A percentile compares a stretch with the other conserved stretches of the same genome.
These are phyloP conservation scores for Colletes collaris DNA, from an alignment of 2,888 invertebrate genomes.

Conservation along the genomic window DNA sequence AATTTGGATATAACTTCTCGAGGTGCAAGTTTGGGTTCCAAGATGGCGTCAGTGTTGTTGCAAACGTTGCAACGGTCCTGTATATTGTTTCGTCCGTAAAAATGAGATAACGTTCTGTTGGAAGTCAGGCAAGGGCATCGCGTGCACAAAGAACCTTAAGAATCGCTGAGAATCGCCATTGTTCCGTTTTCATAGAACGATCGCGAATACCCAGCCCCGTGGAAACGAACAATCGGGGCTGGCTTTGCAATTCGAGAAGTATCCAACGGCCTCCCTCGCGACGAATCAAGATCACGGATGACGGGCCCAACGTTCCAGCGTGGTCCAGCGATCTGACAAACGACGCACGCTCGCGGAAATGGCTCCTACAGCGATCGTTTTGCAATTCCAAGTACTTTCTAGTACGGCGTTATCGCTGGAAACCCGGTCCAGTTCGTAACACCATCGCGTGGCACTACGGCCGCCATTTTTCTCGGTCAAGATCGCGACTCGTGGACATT, in stretches of 20 bases:
- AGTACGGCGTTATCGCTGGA: constrained; percentile 35
- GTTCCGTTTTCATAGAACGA: constrained; percentile 25
- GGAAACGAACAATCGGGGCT: constrained; percentile 32
- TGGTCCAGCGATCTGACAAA: constrained; percentile 28
- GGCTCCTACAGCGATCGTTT: constrained; percentile 36
- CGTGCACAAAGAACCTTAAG: neutral
- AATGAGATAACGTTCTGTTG: neutral
- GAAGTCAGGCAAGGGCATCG: neutral
- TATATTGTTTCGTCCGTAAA: neutral
- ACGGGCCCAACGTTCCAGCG: constrained; percentile 15
- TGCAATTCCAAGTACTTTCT: constrained; percentile 53
- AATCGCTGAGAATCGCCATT: constrained; percentile 29
- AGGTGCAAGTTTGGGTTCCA: too few relatives aligned
- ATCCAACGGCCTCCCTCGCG: neutral
- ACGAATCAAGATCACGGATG: constrained; percentile 50
- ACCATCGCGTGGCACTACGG: neutral
- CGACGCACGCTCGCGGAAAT: constrained; percentile 39
- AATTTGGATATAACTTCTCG: too few relatives aligned
- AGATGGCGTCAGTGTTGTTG: too few relatives aligned
- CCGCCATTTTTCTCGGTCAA: constrained; percentile 43
- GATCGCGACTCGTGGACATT: constrained; percentile 6
- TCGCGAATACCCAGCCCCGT: constrained; percentile 7
- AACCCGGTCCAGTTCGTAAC: constrained; percentile 35
- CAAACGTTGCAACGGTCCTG: neutral
- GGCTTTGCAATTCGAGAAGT: constrained; percentile 44